A percentile compares a stretch with the other conserved stretches of the same genome.
Conservation (phyloP, 2,797 vertebrate species). For the Siniperca obscura region DNA sequence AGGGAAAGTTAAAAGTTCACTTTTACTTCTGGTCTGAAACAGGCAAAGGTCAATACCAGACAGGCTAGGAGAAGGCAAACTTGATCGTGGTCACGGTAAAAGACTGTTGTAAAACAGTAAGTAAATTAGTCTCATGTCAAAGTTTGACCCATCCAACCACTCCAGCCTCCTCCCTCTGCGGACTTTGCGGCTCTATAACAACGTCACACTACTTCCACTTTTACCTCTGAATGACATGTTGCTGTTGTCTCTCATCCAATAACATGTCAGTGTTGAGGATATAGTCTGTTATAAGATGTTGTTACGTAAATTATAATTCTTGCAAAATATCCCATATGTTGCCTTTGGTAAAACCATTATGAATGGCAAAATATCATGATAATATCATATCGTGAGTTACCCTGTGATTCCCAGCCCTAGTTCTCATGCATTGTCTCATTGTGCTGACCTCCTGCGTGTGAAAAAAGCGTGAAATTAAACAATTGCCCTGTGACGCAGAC, state of each 20-base stretch:
- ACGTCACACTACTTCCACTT: background rate
- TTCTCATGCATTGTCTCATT: conserved; percentile 49
- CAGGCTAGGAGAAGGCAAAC: background rate
- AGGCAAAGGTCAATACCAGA: background rate
- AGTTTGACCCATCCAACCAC: background rate
- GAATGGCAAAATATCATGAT: background rate
- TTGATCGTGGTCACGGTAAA: background rate
- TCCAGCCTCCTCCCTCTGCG: background rate
- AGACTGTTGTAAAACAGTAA: background rate
- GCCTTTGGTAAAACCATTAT: conserved; percentile 18
- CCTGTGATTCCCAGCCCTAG: conserved; percentile 15
- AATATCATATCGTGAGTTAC: background rate
- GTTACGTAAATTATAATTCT: background rate
- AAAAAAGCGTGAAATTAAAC: conserved; percentile 75
- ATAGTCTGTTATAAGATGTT: background rate
- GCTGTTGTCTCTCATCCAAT: background rate
- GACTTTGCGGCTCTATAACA: background rate
- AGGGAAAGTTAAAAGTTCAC: background rate
- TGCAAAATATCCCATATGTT: background rate
- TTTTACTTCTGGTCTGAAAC: background rate
- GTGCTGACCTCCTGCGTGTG: conserved; percentile 68
- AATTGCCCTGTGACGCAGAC: conserved; percentile 56
- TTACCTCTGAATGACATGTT: background rate
- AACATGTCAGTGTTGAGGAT: background rate
- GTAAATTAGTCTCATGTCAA: background rate